phyloP scores from a whole-genome alignment of 2,113 vertebrate species.

The Ammodytes dubius region DNA sequence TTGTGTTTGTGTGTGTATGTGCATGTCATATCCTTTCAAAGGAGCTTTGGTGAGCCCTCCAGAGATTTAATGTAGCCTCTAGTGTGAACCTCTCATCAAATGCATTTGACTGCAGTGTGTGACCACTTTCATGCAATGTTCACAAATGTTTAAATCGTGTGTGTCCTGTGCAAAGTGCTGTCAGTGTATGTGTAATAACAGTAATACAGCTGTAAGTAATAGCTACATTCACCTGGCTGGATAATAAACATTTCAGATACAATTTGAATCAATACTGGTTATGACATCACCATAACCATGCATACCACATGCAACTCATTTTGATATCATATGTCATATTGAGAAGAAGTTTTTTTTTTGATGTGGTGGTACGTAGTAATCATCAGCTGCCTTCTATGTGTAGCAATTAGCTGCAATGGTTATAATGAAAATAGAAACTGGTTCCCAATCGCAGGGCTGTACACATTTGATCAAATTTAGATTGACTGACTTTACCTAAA shows the following conservation, averaged over 20 bases:
- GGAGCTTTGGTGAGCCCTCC: conserved; percentile 31
- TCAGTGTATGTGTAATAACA: conserved; percentile 6
- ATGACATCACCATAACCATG: background rate
- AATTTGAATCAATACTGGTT: background rate
- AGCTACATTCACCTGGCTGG: background rate
- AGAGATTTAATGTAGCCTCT: conserved; percentile 46
- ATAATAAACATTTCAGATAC: background rate
- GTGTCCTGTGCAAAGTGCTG: background rate
- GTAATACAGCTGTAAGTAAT: background rate
- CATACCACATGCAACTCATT: background rate
- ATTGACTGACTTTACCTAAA: background rate
- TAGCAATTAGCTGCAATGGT: background rate
- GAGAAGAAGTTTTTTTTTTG: background rate
- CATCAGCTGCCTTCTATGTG: background rate
- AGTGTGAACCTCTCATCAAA: conserved; percentile 15
- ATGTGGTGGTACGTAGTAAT: background rate
- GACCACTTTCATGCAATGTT: conserved; percentile 13
- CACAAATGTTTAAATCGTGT: conserved; percentile 23
- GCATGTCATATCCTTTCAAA: conserved; percentile 46
- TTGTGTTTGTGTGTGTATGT: conserved; percentile 48
- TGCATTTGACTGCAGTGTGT: conserved; percentile 39
- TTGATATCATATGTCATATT: background rate
- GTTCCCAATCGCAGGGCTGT: background rate
- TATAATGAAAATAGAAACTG: background rate
- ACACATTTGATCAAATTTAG: background rate